Percentiles rank a stretch among this genome's conserved stretches.
These are phyloP conservation scores for Sorex fumeus DNA, from an alignment of 2,113 vertebrate species.

Conservation along the genomic window DNA sequence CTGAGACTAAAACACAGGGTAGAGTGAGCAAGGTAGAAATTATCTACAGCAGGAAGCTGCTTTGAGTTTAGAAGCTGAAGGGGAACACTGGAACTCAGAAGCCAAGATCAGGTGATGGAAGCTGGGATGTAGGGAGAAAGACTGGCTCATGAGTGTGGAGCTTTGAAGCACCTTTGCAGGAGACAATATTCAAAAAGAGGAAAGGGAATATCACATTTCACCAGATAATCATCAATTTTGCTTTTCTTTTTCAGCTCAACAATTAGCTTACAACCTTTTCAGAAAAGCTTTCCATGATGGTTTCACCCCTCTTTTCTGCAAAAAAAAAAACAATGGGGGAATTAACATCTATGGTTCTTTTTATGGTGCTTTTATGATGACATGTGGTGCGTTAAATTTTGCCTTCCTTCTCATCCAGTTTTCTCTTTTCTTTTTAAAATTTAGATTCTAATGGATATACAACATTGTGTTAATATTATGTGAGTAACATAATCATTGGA, in stretches of 20 bases:
- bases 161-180: not conserved
- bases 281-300: too few species aligned
- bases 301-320: too few species aligned
- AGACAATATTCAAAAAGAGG: not conserved
- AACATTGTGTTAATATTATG: not conserved
- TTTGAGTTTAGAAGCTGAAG: not conserved
- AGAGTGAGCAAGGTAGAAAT: not conserved
- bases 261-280: too few species aligned
- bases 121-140: too few species aligned
- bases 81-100: not conserved
- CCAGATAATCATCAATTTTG: too few species aligned
- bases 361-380: too few species aligned
- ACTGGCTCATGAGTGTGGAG: too few species aligned
- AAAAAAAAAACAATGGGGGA: too few species aligned
- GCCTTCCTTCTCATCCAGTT: not conserved
- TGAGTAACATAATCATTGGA: not conserved
- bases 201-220: too few species aligned
- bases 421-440: not conserved
- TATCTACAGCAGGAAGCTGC: not conserved
- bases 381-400: not conserved
- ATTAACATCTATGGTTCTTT: too few species aligned
- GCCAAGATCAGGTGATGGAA: not conserved
- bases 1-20: not conserved
- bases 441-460: not conserved
- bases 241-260: too few species aligned